Conservation (phyloP, 2,797 vertebrate genomes). For the Lindbergichthys nudifrons region DNA sequence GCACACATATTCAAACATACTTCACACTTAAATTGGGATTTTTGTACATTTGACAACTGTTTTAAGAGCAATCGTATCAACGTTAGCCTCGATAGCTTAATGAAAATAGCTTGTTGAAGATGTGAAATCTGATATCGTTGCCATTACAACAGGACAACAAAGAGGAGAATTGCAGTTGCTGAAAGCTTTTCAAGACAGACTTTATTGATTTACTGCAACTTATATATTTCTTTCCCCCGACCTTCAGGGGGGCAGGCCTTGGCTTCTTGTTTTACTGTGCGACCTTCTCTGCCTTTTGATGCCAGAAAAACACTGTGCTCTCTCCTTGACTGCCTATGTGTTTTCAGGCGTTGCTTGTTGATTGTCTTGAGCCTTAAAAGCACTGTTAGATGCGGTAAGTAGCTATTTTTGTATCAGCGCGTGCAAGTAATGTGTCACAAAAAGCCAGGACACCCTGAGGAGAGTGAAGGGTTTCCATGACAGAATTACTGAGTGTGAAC, state of each 20-base stretch:
- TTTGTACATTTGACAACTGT: not conserved
- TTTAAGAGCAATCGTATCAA: conserved; percentile 16
- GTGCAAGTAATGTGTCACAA: conserved; percentile 26
- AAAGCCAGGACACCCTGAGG: conserved; percentile 38
- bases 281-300: conserved; percentile 34
- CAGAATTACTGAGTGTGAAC: conserved; percentile 55
- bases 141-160: not conserved
- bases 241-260: conserved; percentile 10
- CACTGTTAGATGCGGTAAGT: conserved; percentile 9
- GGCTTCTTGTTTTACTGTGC: conserved; percentile 19
- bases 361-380: conserved; percentile 9
- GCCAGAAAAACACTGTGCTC: conserved; percentile 20
- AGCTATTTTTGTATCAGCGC: conserved; percentile 16
- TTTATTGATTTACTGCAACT: conserved; percentile 11
- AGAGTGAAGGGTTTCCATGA: conserved; percentile 40
- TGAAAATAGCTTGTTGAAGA: conserved; percentile 22
- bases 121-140: conserved; percentile 21
- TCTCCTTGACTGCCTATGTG: conserved; percentile 28
- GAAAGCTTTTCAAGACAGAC: conserved; percentile 17
- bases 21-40: not conserved
- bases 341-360: not conserved
- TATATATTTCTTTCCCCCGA: conserved; percentile 1
- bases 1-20: conserved; percentile 17
- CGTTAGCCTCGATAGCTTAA: conserved; percentile 7
- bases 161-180: not conserved